phyloP scores from a whole-genome alignment of 2,888 invertebrate genomes.

The Aethes cnicana region DNA sequence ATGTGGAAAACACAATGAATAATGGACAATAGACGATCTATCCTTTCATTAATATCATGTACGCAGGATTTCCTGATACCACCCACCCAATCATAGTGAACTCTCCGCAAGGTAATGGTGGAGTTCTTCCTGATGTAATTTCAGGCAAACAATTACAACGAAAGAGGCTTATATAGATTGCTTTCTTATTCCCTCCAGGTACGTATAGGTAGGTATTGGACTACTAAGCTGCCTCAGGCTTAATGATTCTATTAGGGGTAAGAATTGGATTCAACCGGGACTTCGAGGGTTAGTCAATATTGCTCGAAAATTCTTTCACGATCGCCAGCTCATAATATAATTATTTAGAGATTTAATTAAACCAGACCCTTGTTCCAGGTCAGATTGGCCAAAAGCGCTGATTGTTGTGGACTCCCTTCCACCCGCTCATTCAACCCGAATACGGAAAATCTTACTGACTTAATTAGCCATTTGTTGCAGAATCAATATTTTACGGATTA shows the following conservation, averaged over 20 bases:
- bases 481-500: too few relatives aligned
- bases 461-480: too few relatives aligned
- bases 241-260: slow-evolving; percentile 52
- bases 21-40: too few relatives aligned
- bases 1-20: too few relatives aligned
- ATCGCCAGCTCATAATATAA: slow-evolving; percentile 63
- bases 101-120: too few relatives aligned
- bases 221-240: slow-evolving; percentile 39
- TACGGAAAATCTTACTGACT: too few relatives aligned
- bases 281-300: slow-evolving; percentile 51
- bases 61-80: too few relatives aligned
- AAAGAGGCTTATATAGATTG: neutral
- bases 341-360: slow-evolving; percentile 56
- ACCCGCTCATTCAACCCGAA: too few relatives aligned
- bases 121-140: too few relatives aligned
- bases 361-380: slow-evolving; percentile 45
- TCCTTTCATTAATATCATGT: too few relatives aligned
- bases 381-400: slow-evolving; percentile 35
- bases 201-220: neutral
- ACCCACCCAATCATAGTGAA: too few relatives aligned
- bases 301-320: slow-evolving; percentile 65
- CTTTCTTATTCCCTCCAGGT: neutral
- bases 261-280: slow-evolving; percentile 53
- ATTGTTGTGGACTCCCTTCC: slow-evolving; percentile 2
- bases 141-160: neutral